Evolutionary conservation across 2,113 vertebrate genomes (phyloP).

Genomic region (Jacana jacana): DNA sequence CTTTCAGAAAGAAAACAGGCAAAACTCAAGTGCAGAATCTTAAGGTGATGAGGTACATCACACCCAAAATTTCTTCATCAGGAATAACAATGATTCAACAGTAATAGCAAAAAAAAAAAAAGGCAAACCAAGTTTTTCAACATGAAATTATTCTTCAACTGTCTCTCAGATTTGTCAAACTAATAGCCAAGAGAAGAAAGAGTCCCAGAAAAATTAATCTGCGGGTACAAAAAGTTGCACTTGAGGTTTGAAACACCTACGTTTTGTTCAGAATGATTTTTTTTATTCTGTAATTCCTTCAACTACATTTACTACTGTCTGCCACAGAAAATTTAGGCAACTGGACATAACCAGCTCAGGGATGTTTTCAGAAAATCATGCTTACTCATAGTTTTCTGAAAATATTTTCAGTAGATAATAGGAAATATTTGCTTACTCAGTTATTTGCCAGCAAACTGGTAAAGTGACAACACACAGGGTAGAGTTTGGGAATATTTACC

Average conservation of each 20-base stretch:
- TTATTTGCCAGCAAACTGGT: background rate
- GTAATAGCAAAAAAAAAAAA: background rate
- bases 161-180: background rate
- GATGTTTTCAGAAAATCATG: background rate
- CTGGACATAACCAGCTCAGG: background rate
- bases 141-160: background rate
- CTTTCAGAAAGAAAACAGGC: background rate
- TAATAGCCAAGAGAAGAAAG: background rate
- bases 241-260: background rate
- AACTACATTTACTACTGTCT: background rate
- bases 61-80: background rate
- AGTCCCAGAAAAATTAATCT: background rate
- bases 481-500: background rate
- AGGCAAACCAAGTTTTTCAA: background rate
- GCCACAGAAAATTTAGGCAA: background rate
- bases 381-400: background rate
- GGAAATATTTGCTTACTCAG: background rate
- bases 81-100: background rate
- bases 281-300: background rate
- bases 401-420: background rate
- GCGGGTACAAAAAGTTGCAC: background rate
- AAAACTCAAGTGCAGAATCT: background rate
- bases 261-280: background rate
- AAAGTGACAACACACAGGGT: background rate
- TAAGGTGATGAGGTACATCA: background rate